Evolutionary conservation across 2,113 vertebrate genomes (phyloP).

Genomic region (Halichoerus grypus): DNA sequence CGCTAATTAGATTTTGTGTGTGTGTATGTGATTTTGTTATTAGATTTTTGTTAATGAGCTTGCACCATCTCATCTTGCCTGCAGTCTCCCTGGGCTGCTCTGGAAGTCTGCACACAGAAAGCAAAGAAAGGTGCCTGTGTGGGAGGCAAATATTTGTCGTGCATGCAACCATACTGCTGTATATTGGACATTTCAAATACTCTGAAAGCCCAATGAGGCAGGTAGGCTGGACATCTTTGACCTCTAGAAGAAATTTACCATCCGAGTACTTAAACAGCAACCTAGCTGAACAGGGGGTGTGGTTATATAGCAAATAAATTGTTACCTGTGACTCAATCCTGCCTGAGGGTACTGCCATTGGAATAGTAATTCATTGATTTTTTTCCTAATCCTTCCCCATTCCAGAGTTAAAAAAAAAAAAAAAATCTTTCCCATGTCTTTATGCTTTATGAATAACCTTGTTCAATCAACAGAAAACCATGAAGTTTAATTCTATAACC

Average conservation of each 20-base stretch:
- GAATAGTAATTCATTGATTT: background rate
- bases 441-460: background rate
- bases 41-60: constrained; percentile 56
- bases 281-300: background rate
- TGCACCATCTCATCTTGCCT: background rate
- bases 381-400: background rate
- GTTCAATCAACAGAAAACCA: background rate
- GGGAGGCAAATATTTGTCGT: background rate
- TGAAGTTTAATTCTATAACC: background rate
- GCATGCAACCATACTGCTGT: background rate
- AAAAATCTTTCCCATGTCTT: background rate
- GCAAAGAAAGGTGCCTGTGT: background rate
- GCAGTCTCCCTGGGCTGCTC: background rate
- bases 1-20: constrained; percentile 27
- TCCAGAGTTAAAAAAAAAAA: background rate
- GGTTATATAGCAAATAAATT: background rate
- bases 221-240: background rate
- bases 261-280: background rate
- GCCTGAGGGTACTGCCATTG: background rate
- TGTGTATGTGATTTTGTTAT: constrained; percentile 39
- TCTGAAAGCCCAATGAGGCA: background rate
- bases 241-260: background rate
- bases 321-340: background rate
- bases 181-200: background rate
- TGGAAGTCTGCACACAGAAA: background rate